Evolutionary conservation across 2,888 invertebrate species (phyloP).

Genomic region (Dryocosmus kuriphilus): DNA sequence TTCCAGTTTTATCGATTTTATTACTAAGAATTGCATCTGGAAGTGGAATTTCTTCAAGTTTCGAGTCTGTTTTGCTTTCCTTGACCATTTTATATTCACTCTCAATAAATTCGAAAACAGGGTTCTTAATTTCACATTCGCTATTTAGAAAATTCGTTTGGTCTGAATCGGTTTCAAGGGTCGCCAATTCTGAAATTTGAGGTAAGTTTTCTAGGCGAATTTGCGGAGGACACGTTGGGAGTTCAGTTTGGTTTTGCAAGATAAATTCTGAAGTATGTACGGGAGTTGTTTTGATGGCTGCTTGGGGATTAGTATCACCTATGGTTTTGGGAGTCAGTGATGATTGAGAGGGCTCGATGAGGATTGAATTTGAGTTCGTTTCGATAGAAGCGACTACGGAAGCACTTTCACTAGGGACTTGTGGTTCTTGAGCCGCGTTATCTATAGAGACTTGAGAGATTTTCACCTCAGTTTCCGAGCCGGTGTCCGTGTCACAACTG

Average conservation of each 20-base stretch:
- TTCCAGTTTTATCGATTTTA: neutral
- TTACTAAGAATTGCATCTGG: slow-evolving; percentile 56
- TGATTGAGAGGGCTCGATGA: neutral
- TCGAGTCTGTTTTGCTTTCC: neutral
- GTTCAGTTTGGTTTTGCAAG: neutral
- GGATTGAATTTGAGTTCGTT: neutral
- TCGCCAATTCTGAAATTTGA: neutral
- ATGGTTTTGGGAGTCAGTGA: neutral
- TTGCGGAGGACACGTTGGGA: neutral
- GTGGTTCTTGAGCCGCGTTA: slow-evolving; percentile 53
- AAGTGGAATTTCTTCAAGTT: slow-evolving; percentile 44
- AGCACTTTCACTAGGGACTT: slow-evolving; percentile 46
- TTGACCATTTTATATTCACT: neutral
- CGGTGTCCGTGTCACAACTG: slow-evolving; percentile 83
- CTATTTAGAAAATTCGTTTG: slow-evolving; percentile 41
- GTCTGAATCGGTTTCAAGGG: slow-evolving; percentile 39
- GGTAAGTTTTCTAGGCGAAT: neutral
- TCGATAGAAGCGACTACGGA: slow-evolving; percentile 25
- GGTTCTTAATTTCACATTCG: slow-evolving; percentile 15
- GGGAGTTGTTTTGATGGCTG: neutral
- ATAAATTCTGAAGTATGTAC: neutral
- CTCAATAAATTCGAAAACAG: neutral
- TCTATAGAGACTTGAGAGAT: slow-evolving; percentile 63
- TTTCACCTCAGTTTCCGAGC: slow-evolving; percentile 87
- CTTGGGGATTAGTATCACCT: slow-evolving; percentile 44